These are phyloP conservation scores for Ctenopoma kingsleyae DNA, from an alignment of 2,797 vertebrate genomes.

Conservation along the genomic window DNA sequence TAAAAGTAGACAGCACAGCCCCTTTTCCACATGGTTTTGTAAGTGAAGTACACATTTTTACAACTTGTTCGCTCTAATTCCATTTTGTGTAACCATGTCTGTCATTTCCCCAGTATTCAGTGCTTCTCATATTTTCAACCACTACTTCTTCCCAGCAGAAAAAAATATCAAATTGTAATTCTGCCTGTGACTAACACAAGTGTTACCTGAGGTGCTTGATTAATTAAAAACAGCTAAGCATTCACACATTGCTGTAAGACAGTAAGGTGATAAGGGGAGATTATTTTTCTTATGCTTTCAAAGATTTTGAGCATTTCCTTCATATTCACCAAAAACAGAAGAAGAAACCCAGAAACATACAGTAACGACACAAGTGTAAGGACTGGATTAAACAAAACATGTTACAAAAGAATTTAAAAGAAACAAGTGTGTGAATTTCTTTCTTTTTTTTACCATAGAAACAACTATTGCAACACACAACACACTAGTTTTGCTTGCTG, in stretches of 20 bases:
- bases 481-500: background rate
- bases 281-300: no score
- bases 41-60: background rate
- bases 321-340: no score
- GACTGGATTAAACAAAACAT: no score
- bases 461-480: no score
- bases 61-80: background rate
- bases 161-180: background rate
- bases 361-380: no score
- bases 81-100: constrained; percentile 2
- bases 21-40: background rate
- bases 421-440: no score
- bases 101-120: background rate
- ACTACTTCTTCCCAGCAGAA: background rate
- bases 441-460: no score
- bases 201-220: background rate
- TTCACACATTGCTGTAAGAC: background rate
- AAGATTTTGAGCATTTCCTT: no score
- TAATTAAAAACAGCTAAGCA: background rate
- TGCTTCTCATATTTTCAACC: background rate
- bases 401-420: no score
- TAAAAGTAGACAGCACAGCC: background rate
- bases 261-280: background rate
- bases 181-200: background rate
- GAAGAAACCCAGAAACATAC: no score